Conservation (phyloP, 1,140 invertebrate species). For the Saxidomus purpurata region DNA sequence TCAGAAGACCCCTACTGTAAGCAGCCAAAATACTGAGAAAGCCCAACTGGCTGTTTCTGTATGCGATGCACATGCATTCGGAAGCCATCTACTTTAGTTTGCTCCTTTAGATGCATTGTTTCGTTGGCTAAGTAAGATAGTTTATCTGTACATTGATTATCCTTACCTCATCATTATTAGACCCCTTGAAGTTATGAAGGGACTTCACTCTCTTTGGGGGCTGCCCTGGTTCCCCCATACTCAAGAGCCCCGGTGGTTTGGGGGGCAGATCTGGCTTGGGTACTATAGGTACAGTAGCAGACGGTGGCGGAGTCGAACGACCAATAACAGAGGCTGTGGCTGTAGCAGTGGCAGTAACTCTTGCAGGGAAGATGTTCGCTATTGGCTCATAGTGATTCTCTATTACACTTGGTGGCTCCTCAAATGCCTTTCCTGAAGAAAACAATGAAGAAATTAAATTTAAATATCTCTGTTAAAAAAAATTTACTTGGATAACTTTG, state of each 20-base stretch:
- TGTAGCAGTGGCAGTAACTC: slow-evolving; percentile 69
- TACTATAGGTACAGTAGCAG: background rate
- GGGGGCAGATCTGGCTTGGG: slow-evolving; percentile 70
- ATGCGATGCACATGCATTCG: no score
- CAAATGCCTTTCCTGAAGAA: slow-evolving; percentile 62
- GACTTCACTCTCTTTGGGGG: slow-evolving; percentile 91
- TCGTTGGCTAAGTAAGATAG: no score
- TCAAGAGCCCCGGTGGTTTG: slow-evolving; percentile 70
- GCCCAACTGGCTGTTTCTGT: no score
- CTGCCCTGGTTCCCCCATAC: slow-evolving; percentile 77
- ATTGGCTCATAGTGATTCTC: slow-evolving; percentile 76
- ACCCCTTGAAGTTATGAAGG: slow-evolving; percentile 96
- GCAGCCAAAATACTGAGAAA: no score
- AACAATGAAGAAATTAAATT: slow-evolving; percentile 30
- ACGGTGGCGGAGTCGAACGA: slow-evolving; percentile 27
- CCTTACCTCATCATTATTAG: slow-evolving; percentile 98
- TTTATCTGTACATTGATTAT: no score
- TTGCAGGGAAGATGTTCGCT: slow-evolving; percentile 46
- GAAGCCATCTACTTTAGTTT: no score
- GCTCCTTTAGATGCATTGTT: no score
- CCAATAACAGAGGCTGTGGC: slow-evolving; percentile 49
- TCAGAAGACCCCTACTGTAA: no score
- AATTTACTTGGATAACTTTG: no score
- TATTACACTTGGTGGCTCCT: slow-evolving; percentile 67
- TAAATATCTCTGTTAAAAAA: background rate